Evolutionary conservation across 2,797 vertebrate species (phyloP), one percentile per base, ranked within the genome.

Genomic region (Meda fulgida): DNA sequence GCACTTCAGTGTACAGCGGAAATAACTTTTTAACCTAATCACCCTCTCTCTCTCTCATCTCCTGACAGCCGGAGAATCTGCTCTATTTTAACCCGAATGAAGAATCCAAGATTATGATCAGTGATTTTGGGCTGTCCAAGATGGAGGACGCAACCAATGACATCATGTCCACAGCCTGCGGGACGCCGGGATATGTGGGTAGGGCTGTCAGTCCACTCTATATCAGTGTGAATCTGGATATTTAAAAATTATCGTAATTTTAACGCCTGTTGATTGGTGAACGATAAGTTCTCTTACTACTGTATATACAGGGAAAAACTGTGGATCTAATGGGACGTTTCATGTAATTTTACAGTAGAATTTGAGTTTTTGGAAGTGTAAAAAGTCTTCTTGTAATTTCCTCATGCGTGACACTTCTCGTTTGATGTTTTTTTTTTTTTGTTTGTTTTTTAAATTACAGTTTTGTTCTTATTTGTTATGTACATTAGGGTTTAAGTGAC

Each of bases 81-180:
- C 90, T 99, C 85, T 99, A 99, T 90, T 99, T 97, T 87, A 99
- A 97, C 90, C 96, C 97, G 85, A 97, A 97, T 84, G 97, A 98
- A 26, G 96, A 97, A 85, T 99, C 98, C 55, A 99, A 99, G 93
- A 99, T 99, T 90, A 99, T 99, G 98, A 99, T 99, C 92, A 99
- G 98, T 82, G 98, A 99, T 94, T 99, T 99, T 5, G 98, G 98
- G 19, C 92, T 99, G 81, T 99, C 98, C 0, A 99, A 99, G 93
- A 99, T 99, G 98, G 98, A 99, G 88, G 96, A 97, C 86, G 97
- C 97, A 9, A 55, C 89, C 84, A 97, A 97, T 19, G 97, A 98
- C 2, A 97, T 99, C 91, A 99, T 99, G 98, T 99, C 98, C 84
- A 99, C 98, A 0, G 98, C 98, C 23, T 99, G 98, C 0, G 98